Evolutionary conservation across 2,888 invertebrate genomes (phyloP), one percentile per base, ranked within the genome.

Genomic region (Aleiodes testaceus): DNA sequence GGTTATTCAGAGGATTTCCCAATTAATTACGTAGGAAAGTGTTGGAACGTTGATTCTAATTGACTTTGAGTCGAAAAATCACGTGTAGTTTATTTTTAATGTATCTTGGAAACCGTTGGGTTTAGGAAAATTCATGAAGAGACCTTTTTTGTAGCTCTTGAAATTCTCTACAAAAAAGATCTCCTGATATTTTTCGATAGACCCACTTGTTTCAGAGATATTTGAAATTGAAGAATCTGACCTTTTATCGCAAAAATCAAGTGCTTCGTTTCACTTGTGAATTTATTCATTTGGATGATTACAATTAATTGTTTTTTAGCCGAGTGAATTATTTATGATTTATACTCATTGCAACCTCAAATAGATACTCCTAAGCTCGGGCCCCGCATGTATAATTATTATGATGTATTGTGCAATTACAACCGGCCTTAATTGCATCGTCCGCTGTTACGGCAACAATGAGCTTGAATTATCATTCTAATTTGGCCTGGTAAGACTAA

Each of bases 401-500:
- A 59, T 59, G 59, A 59, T 59, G 59, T 59, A 59, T 59, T 59
- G 42, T 59, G 59, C 59, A 59, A 59, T 59, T 59, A 59, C 22
- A 63, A 22, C 22, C 63, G 63, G 45, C 63, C 63, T 63, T 63
- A 63, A 63, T 63, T 63, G 63, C 63, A 63, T 63, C 45, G 63
- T 63, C 44, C 26, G 45, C 45, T 45, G 14, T 63, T 63, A 63
- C 63, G 20, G 44, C 63, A 63, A 63, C 63, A 63, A 63, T 63
- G 63, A 63, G 63, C 63, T 45, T 63, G 63, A 63, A 63, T 63
- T 63, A 63, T 63, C 63, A 63, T 63, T 63, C 63, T 63, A 44
- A 63, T 63, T 63, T 63, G 63, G 63, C 45, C 22, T n/a, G 61
- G 42, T 45, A 63, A 63, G 63, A 63, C 63, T 63, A 63, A 63